These are phyloP conservation scores for Ispidina lecontei DNA, from an alignment of 2,797 vertebrate genomes.

Conservation along the genomic window DNA sequence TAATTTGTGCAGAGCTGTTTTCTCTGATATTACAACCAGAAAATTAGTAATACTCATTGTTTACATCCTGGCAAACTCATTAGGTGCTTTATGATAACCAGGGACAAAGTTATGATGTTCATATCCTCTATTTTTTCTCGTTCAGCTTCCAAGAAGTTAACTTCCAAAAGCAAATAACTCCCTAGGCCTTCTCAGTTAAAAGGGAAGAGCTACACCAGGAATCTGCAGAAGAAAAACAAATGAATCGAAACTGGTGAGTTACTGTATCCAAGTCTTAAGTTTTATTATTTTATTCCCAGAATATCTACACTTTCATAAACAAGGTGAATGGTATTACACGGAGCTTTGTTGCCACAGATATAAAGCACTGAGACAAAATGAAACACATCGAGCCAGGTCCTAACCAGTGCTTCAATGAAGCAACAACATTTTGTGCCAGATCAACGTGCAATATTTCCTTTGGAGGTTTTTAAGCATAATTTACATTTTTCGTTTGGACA, in stretches of 20 bases:
- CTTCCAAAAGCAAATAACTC: background rate
- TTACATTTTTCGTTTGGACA: background rate
- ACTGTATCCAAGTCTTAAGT: background rate
- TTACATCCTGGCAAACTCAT: background rate
- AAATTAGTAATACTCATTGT: background rate
- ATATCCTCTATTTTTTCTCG: accelerated
- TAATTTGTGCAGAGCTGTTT: background rate
- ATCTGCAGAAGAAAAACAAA: background rate
- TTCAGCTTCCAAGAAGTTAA: background rate
- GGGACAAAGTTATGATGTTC: background rate
- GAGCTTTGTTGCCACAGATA: background rate
- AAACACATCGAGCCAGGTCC: background rate
- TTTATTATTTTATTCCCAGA: background rate
- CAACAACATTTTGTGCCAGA: background rate
- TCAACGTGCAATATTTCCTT: background rate
- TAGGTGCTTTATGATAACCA: background rate
- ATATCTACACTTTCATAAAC: background rate
- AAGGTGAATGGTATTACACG: background rate
- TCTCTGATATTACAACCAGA: background rate
- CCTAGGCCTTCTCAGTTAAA: background rate
- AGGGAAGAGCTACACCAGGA: background rate
- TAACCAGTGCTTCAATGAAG: slow-evolving; percentile 7
- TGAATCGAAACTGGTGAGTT: background rate
- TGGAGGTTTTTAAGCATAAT: slow-evolving; percentile 7
- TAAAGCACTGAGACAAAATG: background rate